A percentile compares a stretch with the other conserved stretches of the same genome.
These are phyloP conservation scores for Decapterus maruadsi DNA, from an alignment of 2,797 vertebrate genomes.

Conservation along the genomic window DNA sequence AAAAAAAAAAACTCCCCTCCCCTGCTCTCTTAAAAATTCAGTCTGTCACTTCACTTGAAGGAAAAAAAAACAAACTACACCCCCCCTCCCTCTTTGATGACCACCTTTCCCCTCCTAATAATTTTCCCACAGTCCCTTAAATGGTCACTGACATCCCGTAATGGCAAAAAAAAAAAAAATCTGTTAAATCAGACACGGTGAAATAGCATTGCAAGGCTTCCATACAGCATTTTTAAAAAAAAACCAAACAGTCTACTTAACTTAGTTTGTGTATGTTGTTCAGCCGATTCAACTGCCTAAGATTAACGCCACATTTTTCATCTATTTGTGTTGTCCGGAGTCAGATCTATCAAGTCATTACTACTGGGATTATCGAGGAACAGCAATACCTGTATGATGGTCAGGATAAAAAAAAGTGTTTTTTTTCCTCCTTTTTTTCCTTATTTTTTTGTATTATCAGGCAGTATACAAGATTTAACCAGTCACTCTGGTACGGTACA, in stretches of 20 bases:
- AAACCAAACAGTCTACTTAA: not conserved
- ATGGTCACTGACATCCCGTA: conserved; percentile 22
- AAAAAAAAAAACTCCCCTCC: not conserved
- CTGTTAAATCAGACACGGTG: conserved; percentile 5
- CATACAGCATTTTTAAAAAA: conserved; percentile 16
- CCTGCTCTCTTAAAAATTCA: not conserved
- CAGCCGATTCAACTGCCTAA: conserved; percentile 5
- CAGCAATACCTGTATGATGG: conserved; percentile 14
- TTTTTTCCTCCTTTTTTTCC: no score
- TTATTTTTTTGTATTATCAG: conserved; percentile 39
- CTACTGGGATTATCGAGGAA: conserved; percentile 31
- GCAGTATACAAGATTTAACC: conserved; percentile 41
- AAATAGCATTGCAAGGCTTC: conserved; percentile 26
- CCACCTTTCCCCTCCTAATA: not conserved
- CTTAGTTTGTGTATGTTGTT: not conserved
- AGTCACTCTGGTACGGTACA: conserved; percentile 31
- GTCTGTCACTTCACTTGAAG: not conserved
- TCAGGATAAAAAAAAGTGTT: conserved; percentile 32
- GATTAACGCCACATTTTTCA: conserved; percentile 18
- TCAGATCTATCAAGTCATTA: not conserved
- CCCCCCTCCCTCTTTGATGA: not conserved
- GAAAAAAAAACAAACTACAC: not conserved
- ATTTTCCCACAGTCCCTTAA: conserved; percentile 14
- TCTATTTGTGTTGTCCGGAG: not conserved
- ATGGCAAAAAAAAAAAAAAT: not conserved